phyloP scores from a whole-genome alignment of 2,888 invertebrate genomes.

The Tineola bisselliella region DNA sequence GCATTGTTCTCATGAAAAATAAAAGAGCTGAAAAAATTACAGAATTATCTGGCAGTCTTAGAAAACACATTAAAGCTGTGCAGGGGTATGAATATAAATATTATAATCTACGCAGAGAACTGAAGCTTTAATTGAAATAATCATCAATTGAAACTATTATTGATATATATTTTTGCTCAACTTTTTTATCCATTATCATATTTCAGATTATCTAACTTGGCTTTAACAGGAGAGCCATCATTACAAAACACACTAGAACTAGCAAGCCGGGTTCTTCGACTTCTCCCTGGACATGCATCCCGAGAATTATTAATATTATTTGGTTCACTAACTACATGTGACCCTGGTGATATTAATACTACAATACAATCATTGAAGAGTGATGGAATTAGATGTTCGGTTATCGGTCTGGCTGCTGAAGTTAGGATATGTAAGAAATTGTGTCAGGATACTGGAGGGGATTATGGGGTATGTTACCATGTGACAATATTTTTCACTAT shows the following conservation, averaged over 20 bases:
- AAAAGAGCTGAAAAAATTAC: conserved; percentile 94
- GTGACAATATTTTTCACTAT: no score
- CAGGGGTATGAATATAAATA: conserved; percentile 45
- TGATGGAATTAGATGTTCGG: conserved; percentile 89
- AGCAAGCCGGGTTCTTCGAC: conserved; percentile 83
- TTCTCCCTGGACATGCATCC: conserved; percentile 94
- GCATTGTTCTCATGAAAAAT: conserved; percentile 89
- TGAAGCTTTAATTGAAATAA: no score
- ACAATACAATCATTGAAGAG: conserved; percentile 85
- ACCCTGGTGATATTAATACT: conserved; percentile 89
- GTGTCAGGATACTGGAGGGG: conserved; percentile 86
- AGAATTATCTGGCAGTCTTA: conserved; percentile 87
- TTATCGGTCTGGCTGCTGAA: conserved; percentile 96
- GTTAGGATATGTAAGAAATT: conserved; percentile 89
- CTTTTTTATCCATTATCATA: neutral
- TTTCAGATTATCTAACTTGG: conserved; percentile 67
- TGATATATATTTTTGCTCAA: neutral
- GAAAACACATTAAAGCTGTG: conserved; percentile 79
- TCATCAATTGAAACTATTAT: no score
- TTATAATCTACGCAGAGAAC: no score
- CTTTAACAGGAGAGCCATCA: conserved; percentile 91
- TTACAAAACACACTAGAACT: conserved; percentile 94
- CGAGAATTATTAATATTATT: conserved; percentile 91
- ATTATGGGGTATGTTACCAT: conserved; percentile 70
- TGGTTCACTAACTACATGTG: conserved; percentile 96